Percentiles rank a stretch among this genome's conserved stretches.
Conservation (phyloP, 1,140 invertebrate genomes). For the Achroia grisella region DNA sequence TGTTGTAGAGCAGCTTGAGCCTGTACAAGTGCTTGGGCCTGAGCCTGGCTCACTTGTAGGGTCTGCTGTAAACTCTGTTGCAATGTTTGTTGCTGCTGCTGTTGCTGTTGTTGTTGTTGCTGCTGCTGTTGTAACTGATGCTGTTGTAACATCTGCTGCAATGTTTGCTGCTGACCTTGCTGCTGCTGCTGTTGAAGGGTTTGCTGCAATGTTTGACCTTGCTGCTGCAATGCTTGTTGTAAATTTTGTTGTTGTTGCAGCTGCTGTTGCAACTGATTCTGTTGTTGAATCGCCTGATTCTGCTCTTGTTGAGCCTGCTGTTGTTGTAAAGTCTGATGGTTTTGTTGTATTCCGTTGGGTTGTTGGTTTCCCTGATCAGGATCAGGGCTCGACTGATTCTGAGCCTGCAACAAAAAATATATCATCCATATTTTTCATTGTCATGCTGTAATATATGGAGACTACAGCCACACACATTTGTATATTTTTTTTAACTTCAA, state of each 20-base stretch:
- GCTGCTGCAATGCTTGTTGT: constrained; percentile 43
- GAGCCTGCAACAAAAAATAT: constrained; percentile 57
- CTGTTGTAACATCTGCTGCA: constrained; percentile 49
- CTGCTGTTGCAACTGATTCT: constrained; percentile 49
- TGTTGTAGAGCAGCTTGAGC: constrained; percentile 59
- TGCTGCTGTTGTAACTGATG: constrained; percentile 51
- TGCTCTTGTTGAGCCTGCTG: constrained; percentile 36
- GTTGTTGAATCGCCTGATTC: constrained; percentile 42
- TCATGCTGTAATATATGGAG: too few species aligned
- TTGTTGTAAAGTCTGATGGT: constrained; percentile 58
- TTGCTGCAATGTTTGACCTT: constrained; percentile 52
- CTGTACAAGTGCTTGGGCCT: constrained; percentile 55
- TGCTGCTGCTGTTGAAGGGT: constrained; percentile 49
- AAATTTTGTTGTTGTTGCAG: constrained; percentile 47
- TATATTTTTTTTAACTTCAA: too few species aligned
- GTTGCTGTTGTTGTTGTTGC: constrained; percentile 58
- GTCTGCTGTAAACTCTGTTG: constrained; percentile 52
- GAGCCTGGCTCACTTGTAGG: constrained; percentile 58
- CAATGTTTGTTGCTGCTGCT: constrained; percentile 48
- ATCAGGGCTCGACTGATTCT: constrained; percentile 66
- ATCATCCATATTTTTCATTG: neutral
- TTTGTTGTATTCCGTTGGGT: constrained; percentile 55
- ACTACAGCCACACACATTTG: too few species aligned
- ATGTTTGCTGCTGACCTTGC: constrained; percentile 47
- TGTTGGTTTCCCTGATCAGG: constrained; percentile 55